Base-by-base conservation (phyloP, 2,113 vertebrate genomes). In the Pandion haliaetus region DNA sequence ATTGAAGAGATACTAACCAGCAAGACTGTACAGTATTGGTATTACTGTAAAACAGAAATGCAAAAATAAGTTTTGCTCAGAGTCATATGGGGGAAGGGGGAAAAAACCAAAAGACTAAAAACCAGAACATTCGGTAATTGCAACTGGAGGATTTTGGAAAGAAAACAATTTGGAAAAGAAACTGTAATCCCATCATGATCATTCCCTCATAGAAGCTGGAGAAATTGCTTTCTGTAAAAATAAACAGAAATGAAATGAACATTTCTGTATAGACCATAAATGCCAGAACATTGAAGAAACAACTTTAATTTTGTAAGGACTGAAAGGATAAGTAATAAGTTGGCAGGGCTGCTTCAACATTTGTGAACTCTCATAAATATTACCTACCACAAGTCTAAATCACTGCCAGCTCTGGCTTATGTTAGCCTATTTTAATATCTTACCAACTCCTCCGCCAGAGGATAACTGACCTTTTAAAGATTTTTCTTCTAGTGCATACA, bases 171-270 rank as follows among this genome's bases (percentile, higher is more conserved):
- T 0, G 0, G 57, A 79, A 93, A 93, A 91, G 77, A 85, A 94
- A 86, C 20, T 52, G 42, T 94, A 94, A 79, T 95, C 91, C 89
- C 94, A 93, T 95, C 94, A 82, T 66, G 90, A 82, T 77, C 61
- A 24, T 88, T 78, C 77, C 92, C 74, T 96, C 88, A 95, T 67
- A 94, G 87, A 58, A 73, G 49, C 77, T 85, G 69, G 45, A 98
- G 95, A 97, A 98, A 95, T 82, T 92, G 91, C 85, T 96, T 97
- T 98, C 84, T 97, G 96, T 95, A 97, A 98, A 98, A 98, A 97
- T 97, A 98, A 98, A 98, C 92, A 97, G 73, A 97, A 98, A 94
- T 82, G 73, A 97, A 98, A 94, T 82, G 45, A 97, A 90, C 70
- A 25, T 92, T 95, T 91, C 91, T 97, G 72, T 96, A 93, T 94